These are phyloP conservation scores for Macrobrachium nipponense DNA, from an alignment of 1,140 invertebrate species.

Conservation along the genomic window DNA sequence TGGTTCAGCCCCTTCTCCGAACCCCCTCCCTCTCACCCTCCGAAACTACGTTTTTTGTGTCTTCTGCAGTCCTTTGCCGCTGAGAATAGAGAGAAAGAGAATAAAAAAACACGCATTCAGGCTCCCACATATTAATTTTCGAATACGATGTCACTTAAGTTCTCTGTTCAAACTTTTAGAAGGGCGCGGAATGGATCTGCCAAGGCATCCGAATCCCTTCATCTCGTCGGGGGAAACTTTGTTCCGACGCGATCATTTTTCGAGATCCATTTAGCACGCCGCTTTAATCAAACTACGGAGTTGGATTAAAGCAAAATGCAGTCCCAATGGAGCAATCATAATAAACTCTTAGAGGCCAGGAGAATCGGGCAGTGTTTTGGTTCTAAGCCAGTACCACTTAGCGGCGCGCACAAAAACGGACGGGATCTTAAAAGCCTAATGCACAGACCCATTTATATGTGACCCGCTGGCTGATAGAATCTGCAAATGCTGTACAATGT, in stretches of 20 bases:
- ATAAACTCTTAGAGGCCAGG: constrained; percentile 37
- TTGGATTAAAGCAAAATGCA: constrained; percentile 37
- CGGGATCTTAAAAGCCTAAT: constrained; percentile 64
- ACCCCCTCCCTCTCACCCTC: background rate
- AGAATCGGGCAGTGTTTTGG: constrained; percentile 50
- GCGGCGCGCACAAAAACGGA: constrained; percentile 58
- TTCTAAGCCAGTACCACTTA: constrained; percentile 61
- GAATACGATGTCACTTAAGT: constrained; percentile 57
- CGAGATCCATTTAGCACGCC: background rate
- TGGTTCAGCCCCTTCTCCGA: background rate
- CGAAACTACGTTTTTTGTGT: background rate
- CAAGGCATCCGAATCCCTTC: constrained; percentile 33
- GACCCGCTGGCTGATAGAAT: constrained; percentile 63
- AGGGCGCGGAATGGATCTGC: constrained; percentile 55
- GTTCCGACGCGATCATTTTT: background rate
- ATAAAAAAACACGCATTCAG: constrained; percentile 40
- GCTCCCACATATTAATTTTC: constrained; percentile 58
- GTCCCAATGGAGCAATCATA: constrained; percentile 46
- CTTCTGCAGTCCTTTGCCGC: background rate
- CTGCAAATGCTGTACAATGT: constrained; percentile 64
- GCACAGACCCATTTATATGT: constrained; percentile 64
- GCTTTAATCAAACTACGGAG: background rate
- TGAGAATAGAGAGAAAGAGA: too few species aligned
- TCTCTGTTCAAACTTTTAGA: constrained; percentile 61
- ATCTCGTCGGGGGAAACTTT: background rate